Base-by-base conservation (phyloP, 2,797 vertebrate species). In the Anas georgica region DNA sequence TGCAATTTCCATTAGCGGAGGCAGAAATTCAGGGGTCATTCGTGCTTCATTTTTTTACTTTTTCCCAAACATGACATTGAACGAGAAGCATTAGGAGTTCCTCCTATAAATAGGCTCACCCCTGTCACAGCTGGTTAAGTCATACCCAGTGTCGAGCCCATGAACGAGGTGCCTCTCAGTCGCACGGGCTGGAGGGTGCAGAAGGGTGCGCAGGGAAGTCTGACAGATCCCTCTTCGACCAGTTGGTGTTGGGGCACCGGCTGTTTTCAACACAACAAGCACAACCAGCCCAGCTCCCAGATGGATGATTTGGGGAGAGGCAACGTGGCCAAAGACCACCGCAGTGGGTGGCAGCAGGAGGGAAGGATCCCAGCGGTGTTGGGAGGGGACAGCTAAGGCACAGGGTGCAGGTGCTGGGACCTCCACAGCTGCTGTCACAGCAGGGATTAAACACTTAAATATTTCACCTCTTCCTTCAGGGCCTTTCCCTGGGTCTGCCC, bases 91-190 rank as follows among this genome's bases (percentile, higher is more conserved):
- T 96, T 91, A 92, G 85, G 85, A 97, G 83, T 29, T 84, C 58
- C 88, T 94, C 86, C 96, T 94, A 94, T 96, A 96, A 96, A 95
- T 94, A 96, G 91, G 95, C 84, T 94, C 77, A 50, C 78, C 75
- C 83, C 90, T 94, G 96, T 96, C 96, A 94, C 90, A 95, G 88
- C 95, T 93, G 75, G 78, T 96, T 96, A 95, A 94, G 91, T 94
- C 94, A 96, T 72, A 90, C 7, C 56, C 58, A 13, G 75, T 48
- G 83, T 91, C 94, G 83, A 84, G 86, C 93, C 81, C 55, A 22
- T 85, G 87, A 97, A 87, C 77, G 94, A 95, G 90, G 86, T 80
- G 86, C 78, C 78, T 88, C 94, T 96, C 58, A 33, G 29, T 52
- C 54, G 76, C 48, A 6, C 63, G 79, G 77, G 62, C 55, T 73